Evolutionary conservation across 2,797 vertebrate species (phyloP).

Genomic region (Manis javanica): DNA sequence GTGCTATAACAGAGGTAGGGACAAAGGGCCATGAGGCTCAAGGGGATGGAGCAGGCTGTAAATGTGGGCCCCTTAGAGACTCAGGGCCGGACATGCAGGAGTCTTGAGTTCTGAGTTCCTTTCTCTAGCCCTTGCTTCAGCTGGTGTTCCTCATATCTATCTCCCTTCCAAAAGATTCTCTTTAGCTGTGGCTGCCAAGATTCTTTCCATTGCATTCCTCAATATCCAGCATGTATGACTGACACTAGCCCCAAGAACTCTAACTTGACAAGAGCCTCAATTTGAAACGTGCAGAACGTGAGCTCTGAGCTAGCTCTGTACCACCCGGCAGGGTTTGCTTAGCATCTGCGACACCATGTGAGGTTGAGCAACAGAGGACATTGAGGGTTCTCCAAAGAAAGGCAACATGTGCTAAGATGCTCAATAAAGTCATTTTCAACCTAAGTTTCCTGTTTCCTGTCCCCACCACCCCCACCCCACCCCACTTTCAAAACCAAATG

Average conservation of each 20-base stretch:
- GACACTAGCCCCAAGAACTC: not conserved
- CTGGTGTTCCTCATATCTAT: not conserved
- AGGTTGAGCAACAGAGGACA: not conserved
- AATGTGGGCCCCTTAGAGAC: not conserved
- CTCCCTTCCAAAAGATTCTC: not conserved
- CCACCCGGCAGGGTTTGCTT: not conserved
- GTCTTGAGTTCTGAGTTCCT: not conserved
- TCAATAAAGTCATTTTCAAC: not conserved
- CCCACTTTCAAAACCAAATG: conserved; percentile 4
- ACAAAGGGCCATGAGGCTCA: not conserved
- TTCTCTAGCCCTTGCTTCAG: not conserved
- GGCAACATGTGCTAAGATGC: not conserved
- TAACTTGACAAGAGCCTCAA: not conserved
- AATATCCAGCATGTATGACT: not conserved
- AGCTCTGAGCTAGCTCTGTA: not conserved
- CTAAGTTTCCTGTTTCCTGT: conserved; percentile 42
- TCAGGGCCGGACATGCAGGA: not conserved
- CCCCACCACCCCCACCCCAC: not conserved
- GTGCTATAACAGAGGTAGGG: not conserved
- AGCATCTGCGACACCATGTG: not conserved
- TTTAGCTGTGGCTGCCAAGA: not conserved
- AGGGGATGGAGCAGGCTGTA: not conserved
- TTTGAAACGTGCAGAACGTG: not conserved
- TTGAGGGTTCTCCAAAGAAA: not conserved
- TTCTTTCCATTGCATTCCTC: not conserved